phyloP scores from a whole-genome alignment of 2,888 invertebrate species.

The Dryobotodes eremita region DNA sequence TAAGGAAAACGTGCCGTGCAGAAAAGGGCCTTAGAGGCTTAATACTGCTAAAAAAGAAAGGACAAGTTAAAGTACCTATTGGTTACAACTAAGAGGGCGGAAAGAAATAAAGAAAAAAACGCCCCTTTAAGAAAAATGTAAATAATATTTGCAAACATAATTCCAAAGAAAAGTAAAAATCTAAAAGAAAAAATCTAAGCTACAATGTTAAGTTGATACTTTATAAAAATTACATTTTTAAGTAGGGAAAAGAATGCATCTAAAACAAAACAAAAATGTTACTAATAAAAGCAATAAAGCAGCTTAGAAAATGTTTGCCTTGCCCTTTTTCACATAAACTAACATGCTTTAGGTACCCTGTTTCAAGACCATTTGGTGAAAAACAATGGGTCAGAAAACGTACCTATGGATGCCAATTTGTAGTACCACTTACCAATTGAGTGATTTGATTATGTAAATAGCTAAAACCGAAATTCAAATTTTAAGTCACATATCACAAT shows the following conservation, averaged over 20 bases:
- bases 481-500: not conserved
- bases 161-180: not conserved
- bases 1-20: too few species aligned
- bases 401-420: not conserved
- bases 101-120: not conserved
- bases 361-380: not conserved
- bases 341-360: not conserved
- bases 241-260: not conserved
- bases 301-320: not conserved
- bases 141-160: not conserved
- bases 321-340: not conserved
- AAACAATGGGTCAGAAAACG: not conserved
- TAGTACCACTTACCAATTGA: not conserved
- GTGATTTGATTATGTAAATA: too few species aligned
- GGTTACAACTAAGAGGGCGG: not conserved
- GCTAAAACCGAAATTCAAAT: not conserved
- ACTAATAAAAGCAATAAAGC: not conserved
- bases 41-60: not conserved
- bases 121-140: too few species aligned
- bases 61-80: not conserved
- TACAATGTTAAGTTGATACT: not conserved
- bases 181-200: too few species aligned
- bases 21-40: not conserved
- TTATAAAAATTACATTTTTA: too few species aligned
- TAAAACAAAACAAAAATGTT: not conserved